These are phyloP conservation scores for Ophion obscuratus DNA, from an alignment of 2,888 invertebrate genomes.

Conservation along the genomic window DNA sequence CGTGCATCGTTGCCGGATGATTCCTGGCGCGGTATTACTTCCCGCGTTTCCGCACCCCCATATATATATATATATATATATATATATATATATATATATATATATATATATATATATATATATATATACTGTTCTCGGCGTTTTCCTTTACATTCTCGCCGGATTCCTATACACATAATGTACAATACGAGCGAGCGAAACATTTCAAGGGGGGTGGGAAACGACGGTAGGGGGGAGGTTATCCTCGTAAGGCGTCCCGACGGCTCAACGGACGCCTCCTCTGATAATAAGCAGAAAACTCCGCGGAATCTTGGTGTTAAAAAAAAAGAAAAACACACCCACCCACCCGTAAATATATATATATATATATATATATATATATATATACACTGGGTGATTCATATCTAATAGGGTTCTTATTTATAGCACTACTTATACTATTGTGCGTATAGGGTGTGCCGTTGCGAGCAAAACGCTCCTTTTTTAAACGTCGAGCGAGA, in stretches of 20 bases:
- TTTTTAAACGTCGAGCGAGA: too few species aligned
- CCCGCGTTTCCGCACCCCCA: constrained; percentile 51
- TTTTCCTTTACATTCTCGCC: constrained; percentile 71
- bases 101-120: background rate
- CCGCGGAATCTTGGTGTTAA: constrained; percentile 66
- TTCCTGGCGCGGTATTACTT: constrained; percentile 71
- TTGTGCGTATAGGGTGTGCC: too few species aligned
- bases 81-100: too few species aligned
- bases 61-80: too few species aligned
- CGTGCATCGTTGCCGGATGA: constrained; percentile 30
- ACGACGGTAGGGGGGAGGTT: background rate
- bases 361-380: background rate
- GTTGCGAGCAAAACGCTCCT: background rate
- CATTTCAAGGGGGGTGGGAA: background rate
- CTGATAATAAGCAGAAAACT: constrained; percentile 76
- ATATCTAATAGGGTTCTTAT: background rate
- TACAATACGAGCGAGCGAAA: constrained; percentile 43
- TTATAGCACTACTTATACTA: too few species aligned
- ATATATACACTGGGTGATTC: background rate
- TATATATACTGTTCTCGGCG: constrained; percentile 30
- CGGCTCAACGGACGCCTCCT: constrained; percentile 25
- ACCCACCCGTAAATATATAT: background rate
- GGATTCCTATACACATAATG: constrained; percentile 61
- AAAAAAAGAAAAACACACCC: constrained; percentile 4
- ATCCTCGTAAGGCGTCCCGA: constrained; percentile 18